Evolutionary conservation across 2,888 invertebrate genomes (phyloP).

Genomic region (Yponomeuta plumbellus): DNA sequence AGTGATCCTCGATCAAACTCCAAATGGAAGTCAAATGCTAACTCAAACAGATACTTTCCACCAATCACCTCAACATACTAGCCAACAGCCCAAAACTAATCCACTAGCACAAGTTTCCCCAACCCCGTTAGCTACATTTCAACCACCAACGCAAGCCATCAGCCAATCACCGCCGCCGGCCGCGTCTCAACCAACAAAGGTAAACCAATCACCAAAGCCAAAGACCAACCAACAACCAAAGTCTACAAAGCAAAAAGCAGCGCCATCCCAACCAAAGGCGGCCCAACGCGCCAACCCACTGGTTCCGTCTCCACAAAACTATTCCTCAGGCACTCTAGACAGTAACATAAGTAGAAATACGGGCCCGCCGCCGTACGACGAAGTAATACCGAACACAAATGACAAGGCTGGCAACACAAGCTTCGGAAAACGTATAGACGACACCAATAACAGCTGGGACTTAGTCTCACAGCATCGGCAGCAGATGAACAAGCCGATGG

Average conservation of each 20-base stretch:
- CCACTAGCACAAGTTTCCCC: neutral
- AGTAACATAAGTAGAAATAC: conserved; percentile 60
- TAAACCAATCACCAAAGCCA: neutral
- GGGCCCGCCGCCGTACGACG: conserved; percentile 59
- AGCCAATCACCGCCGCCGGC: neutral
- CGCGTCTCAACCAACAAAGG: neutral
- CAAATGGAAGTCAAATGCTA: conserved; percentile 19
- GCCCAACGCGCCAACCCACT: conserved; percentile 19
- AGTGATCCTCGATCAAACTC: neutral
- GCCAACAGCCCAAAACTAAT: neutral
- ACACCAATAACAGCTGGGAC: conserved; percentile 61
- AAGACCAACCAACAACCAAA: neutral
- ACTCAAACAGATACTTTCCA: conserved; percentile 11
- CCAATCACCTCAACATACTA: neutral
- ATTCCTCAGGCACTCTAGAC: conserved; percentile 55
- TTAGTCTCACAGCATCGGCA: conserved; percentile 71
- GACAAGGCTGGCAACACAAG: conserved; percentile 48
- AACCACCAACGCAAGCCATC: neutral
- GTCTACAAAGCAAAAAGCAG: neutral
- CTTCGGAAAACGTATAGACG: conserved; percentile 45
- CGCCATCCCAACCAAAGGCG: neutral
- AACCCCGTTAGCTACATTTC: neutral
- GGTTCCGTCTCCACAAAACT: conserved; percentile 20
- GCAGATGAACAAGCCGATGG: conserved; percentile 41
- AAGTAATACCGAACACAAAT: conserved; percentile 31